Evolutionary conservation across 2,888 invertebrate species (phyloP).

Genomic region (Druceiella hillmani): DNA sequence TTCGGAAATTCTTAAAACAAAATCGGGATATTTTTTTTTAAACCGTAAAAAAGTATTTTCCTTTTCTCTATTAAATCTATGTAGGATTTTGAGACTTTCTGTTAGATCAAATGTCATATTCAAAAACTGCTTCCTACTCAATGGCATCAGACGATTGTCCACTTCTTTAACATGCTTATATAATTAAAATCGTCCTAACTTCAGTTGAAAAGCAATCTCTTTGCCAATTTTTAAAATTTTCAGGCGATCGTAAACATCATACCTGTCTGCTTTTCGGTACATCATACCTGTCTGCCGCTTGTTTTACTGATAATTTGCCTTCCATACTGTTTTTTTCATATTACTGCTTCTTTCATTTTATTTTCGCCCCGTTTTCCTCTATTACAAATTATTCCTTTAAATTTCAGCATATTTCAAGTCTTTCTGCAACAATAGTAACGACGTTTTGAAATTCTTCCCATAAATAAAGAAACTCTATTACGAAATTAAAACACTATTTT

Average conservation of each 20-base stretch:
- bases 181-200: slow-evolving; percentile 7
- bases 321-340: slow-evolving; percentile 3
- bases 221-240: slow-evolving; percentile 5
- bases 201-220: slow-evolving; percentile 5
- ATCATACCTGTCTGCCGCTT: slow-evolving; percentile 9
- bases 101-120: no score
- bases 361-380: slow-evolving; percentile 10
- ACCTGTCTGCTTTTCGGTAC: slow-evolving; percentile 8
- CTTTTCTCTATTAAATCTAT: no score
- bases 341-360: slow-evolving; percentile 9
- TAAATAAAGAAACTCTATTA: neutral
- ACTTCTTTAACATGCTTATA: no score
- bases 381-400: slow-evolving; percentile 3
- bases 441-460: slow-evolving; percentile 1
- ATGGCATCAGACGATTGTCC: no score
- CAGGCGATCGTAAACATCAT: slow-evolving; percentile 7
- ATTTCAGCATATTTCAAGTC: slow-evolving; percentile 2
- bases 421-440: slow-evolving; percentile 1
- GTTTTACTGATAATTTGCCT: slow-evolving; percentile 6
- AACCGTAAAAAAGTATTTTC: no score
- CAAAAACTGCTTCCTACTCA: no score
- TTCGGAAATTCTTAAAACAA: no score
- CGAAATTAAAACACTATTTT: no score
- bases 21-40: no score
- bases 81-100: no score